phyloP scores from a whole-genome alignment of 1,140 invertebrate species.

The Drosophila setifemur region DNA sequence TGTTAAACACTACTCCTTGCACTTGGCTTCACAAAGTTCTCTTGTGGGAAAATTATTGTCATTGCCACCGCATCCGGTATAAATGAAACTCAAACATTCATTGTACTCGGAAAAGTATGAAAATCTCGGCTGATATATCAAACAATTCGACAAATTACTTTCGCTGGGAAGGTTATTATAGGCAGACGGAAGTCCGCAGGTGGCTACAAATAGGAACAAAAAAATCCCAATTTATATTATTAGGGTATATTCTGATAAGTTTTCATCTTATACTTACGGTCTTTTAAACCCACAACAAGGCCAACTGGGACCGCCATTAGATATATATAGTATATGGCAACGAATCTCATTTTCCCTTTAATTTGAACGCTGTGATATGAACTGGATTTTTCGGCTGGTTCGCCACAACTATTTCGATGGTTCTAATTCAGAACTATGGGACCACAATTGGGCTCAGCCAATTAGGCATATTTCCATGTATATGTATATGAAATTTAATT shows the following conservation, averaged over 20 bases:
- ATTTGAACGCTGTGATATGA: no score
- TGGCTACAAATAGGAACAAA: not conserved
- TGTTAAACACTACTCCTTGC: not conserved
- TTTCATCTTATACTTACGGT: not conserved
- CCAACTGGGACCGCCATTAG: not conserved
- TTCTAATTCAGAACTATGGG: not conserved
- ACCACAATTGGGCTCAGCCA: not conserved
- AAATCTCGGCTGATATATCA: constrained; percentile 86
- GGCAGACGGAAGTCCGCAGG: not conserved
- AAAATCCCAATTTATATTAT: no score
- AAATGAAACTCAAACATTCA: constrained; percentile 89
- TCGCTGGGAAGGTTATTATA: not conserved
- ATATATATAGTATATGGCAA: not conserved
- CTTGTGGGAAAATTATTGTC: constrained; percentile 88
- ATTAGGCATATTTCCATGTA: no score
- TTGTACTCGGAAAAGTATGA: constrained; percentile 89
- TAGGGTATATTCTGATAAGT: not conserved
- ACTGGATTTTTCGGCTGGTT: not conserved
- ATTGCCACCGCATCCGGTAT: constrained; percentile 92
- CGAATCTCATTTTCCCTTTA: not conserved
- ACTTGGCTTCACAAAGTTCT: not conserved
- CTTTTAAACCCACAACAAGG: not conserved
- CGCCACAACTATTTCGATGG: not conserved
- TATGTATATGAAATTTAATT: not conserved
- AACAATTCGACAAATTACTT: no score